These are phyloP conservation scores for Prionailurus viverrinus DNA, from an alignment of 2,113 vertebrate genomes.

Conservation along the genomic window DNA sequence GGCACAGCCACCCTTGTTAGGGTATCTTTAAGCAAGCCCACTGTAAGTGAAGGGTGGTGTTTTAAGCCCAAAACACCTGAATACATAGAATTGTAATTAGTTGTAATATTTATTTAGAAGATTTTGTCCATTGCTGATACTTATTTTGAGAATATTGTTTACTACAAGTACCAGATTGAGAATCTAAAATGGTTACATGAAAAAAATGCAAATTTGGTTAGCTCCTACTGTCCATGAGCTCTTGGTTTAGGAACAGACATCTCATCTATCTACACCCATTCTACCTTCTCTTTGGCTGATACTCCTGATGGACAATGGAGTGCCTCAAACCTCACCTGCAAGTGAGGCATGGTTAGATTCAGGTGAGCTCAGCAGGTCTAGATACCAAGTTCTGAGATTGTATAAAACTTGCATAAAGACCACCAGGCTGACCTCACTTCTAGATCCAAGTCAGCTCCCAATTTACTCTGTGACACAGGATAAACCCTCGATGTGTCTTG, in stretches of 20 bases:
- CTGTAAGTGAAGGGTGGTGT: background rate
- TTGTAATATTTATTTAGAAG: background rate
- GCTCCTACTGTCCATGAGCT: background rate
- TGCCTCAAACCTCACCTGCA: background rate
- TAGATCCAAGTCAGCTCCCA: background rate
- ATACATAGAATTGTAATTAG: background rate
- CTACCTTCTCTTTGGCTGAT: background rate
- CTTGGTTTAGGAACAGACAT: background rate
- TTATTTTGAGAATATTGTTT: background rate
- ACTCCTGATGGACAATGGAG: background rate
- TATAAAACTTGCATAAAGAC: too few relatives aligned
- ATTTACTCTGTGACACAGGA: background rate
- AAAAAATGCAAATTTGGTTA: background rate
- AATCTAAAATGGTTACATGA: background rate
- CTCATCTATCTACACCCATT: background rate
- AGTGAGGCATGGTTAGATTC: background rate
- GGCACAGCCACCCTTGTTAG: accelerated
- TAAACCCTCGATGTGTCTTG: background rate
- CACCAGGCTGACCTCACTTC: background rate
- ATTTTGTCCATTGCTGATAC: background rate
- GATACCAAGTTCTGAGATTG: background rate
- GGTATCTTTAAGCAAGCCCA: background rate
- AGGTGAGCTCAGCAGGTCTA: background rate
- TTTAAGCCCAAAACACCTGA: background rate
- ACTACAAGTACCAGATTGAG: background rate